These are phyloP conservation scores for Leiothrix lutea DNA, from an alignment of 2,113 vertebrate genomes.

Conservation along the genomic window DNA sequence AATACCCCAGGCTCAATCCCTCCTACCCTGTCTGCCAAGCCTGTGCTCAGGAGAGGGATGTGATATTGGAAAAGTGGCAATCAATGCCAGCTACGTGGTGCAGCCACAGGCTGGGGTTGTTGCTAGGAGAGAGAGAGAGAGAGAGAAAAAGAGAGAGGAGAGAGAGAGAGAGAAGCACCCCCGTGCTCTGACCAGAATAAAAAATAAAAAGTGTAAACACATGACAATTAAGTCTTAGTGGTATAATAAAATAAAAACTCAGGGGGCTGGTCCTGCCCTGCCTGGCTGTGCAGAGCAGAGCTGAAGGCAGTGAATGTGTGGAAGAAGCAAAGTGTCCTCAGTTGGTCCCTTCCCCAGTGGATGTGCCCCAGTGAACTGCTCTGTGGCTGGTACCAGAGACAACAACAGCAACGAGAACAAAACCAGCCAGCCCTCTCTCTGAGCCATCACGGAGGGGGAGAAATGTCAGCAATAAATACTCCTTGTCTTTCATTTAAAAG, in stretches of 20 bases:
- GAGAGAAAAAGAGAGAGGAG: background rate
- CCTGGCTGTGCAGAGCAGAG: background rate
- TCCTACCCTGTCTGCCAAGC: background rate
- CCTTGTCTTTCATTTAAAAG: conserved; percentile 15
- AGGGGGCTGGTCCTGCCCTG: background rate
- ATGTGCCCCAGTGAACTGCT: background rate
- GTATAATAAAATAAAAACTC: background rate
- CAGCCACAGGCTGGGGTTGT: background rate
- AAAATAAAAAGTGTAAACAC: conserved; percentile 33
- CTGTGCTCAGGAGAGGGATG: background rate
- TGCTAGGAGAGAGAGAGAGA: background rate
- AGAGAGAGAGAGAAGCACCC: background rate
- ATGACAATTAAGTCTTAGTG: conserved; percentile 30
- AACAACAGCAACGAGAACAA: background rate
- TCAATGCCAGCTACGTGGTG: background rate
- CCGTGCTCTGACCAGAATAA: background rate
- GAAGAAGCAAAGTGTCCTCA: background rate
- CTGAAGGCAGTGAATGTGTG: background rate
- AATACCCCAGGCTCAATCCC: background rate
- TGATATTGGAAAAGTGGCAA: background rate
- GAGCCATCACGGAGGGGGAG: background rate
- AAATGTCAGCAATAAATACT: conserved; percentile 45
- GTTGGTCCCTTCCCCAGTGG: background rate
- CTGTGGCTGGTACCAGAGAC: background rate
- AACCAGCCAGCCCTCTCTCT: background rate